phyloP scores from a whole-genome alignment of 2,888 invertebrate species.

The Chaetoderma sp. region DNA sequence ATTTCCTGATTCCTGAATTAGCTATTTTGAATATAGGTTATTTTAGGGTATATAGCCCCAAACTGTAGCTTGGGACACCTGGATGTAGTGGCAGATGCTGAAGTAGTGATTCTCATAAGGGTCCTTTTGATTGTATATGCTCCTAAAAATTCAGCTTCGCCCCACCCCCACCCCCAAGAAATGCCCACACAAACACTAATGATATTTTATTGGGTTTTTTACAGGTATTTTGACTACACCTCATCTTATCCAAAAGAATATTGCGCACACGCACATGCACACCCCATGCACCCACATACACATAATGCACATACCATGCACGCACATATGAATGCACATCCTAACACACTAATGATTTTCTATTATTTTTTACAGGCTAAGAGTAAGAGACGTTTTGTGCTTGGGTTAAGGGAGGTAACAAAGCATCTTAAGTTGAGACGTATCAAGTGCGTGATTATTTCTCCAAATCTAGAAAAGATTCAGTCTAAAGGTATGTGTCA shows the following conservation, averaged over 20 bases:
- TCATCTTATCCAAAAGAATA: no score
- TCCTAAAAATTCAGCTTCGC: no score
- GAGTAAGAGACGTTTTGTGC: slow-evolving; percentile 73
- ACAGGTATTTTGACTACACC: no score
- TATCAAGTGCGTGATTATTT: slow-evolving; percentile 75
- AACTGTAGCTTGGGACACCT: no score
- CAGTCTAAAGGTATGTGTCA: slow-evolving; percentile 69
- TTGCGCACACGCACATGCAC: no score
- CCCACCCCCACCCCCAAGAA: not conserved
- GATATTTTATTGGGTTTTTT: not conserved
- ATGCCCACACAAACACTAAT: not conserved
- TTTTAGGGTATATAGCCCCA: no score
- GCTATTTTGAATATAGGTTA: not conserved
- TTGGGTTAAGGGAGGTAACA: slow-evolving; percentile 76
- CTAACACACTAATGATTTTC: not conserved
- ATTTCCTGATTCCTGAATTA: not conserved
- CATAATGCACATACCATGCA: not conserved
- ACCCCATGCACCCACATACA: not conserved
- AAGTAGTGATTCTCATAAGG: no score
- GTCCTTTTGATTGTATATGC: no score
- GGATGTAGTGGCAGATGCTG: no score
- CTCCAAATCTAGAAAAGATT: slow-evolving; percentile 76
- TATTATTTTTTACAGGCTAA: slow-evolving; percentile 58
- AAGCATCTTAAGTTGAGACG: slow-evolving; percentile 75
- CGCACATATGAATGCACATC: not conserved